Evolutionary conservation across 2,113 vertebrate genomes (phyloP).

Genomic region (Python bivittatus): DNA sequence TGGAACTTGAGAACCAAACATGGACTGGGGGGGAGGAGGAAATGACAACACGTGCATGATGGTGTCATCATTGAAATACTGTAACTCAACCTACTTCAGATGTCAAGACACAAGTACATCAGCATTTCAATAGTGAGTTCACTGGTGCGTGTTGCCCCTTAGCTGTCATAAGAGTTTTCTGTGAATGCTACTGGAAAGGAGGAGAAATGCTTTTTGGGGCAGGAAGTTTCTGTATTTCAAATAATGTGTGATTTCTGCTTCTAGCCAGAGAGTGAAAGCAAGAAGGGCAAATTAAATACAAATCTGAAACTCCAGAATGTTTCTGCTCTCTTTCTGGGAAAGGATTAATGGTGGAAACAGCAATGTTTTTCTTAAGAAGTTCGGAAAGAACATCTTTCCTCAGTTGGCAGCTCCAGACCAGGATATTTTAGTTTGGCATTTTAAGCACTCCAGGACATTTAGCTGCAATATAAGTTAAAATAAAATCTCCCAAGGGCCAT

Average conservation of each 20-base stretch:
- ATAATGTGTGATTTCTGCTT: neutral
- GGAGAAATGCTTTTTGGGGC: neutral
- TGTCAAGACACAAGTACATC: neutral
- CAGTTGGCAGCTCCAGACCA: neutral
- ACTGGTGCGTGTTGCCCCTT: neutral
- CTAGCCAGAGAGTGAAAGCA: neutral
- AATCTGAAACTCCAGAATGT: neutral
- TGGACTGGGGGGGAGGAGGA: neutral
- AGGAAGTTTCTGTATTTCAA: neutral
- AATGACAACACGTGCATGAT: neutral
- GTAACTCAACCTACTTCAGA: neutral
- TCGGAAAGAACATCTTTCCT: too few relatives aligned
- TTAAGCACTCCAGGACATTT: neutral
- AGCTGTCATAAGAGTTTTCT: neutral
- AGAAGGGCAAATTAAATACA: neutral
- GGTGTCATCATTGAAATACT: too few relatives aligned
- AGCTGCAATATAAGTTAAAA: neutral
- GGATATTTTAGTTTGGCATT: neutral
- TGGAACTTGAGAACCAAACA: neutral
- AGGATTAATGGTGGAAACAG: neutral
- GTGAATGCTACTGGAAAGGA: neutral
- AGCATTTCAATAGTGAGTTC: neutral
- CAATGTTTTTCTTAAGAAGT: neutral
- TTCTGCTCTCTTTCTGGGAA: neutral
- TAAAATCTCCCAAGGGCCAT: neutral